Percentiles rank a stretch among this genome's conserved stretches.
phyloP scores from a whole-genome alignment of 1,140 invertebrate genomes.

The Spodoptera frugiperda region DNA sequence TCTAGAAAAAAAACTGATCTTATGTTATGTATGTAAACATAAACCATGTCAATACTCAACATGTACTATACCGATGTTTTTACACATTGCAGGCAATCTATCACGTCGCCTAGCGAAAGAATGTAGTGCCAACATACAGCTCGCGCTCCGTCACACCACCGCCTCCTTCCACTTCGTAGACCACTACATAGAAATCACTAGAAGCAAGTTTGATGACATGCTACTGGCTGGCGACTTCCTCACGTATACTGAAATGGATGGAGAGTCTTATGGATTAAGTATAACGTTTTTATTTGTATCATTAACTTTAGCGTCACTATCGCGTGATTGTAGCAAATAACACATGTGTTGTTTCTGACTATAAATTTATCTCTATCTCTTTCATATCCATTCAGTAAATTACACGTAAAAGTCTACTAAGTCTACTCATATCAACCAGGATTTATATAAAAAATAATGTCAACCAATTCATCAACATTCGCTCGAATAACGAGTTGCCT shows the following conservation, averaged over 20 bases:
- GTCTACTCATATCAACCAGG: too few species aligned
- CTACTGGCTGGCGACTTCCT: conserved; percentile 76
- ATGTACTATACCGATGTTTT: too few species aligned
- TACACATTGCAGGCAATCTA: conserved; percentile 63
- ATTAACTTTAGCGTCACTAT: too few species aligned
- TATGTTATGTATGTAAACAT: too few species aligned
- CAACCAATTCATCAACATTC: neutral
- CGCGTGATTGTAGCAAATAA: too few species aligned
- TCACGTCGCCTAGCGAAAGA: conserved; percentile 68
- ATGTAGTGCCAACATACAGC: conserved; percentile 66
- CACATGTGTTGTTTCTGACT: too few species aligned
- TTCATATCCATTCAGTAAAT: too few species aligned
- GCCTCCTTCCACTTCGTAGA: conserved; percentile 59
- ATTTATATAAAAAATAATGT: too few species aligned
- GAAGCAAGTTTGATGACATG: conserved; percentile 78
- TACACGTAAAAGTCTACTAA: too few species aligned
- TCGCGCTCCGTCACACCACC: conserved; percentile 74
- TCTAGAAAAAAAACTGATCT: too few species aligned
- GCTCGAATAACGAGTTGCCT: neutral
- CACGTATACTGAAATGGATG: conserved; percentile 76
- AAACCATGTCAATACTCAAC: too few species aligned
- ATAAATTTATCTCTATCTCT: too few species aligned
- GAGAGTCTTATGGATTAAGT: conserved; percentile 82
- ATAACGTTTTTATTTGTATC: neutral
- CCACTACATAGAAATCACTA: conserved; percentile 69